phyloP scores from a whole-genome alignment of 2,113 vertebrate species.

The Mirza zaza region DNA sequence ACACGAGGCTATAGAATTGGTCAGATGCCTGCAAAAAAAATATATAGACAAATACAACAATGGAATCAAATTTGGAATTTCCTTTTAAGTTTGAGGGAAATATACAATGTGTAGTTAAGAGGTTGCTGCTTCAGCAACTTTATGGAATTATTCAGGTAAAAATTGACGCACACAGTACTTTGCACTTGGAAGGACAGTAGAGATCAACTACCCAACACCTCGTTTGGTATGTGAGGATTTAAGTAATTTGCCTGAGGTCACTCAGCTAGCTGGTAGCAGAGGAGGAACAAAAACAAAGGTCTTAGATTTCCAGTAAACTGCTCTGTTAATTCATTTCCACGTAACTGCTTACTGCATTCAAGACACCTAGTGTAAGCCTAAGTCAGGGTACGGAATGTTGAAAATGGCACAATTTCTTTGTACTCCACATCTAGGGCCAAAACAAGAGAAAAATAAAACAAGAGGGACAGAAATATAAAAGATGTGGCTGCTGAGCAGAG shows the following conservation, averaged over 20 bases:
- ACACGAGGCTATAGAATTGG: not conserved
- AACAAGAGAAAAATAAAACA: not conserved
- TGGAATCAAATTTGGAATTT: not conserved
- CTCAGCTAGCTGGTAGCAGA: not conserved
- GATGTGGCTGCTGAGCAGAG: not conserved
- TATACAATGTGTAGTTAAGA: not conserved
- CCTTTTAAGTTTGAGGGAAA: not conserved
- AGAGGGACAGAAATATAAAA: not conserved
- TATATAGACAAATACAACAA: not conserved
- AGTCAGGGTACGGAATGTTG: not conserved
- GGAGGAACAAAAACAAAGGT: not conserved
- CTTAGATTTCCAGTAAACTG: not conserved
- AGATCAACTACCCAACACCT: not conserved
- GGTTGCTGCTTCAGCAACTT: not conserved
- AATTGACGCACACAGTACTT: not conserved
- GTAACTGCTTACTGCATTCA: not conserved
- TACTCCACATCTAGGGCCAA: not conserved
- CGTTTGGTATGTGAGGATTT: not conserved
- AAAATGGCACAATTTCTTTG: not conserved
- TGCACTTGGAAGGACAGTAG: not conserved
- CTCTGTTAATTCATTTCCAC: not conserved
- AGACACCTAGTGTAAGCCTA: not conserved
- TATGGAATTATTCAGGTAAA: not conserved
- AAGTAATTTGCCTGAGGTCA: not conserved
- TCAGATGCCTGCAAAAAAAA: not conserved